Conservation (phyloP, 2,113 vertebrate genomes). For the Oxygymnocypris stewartii region DNA sequence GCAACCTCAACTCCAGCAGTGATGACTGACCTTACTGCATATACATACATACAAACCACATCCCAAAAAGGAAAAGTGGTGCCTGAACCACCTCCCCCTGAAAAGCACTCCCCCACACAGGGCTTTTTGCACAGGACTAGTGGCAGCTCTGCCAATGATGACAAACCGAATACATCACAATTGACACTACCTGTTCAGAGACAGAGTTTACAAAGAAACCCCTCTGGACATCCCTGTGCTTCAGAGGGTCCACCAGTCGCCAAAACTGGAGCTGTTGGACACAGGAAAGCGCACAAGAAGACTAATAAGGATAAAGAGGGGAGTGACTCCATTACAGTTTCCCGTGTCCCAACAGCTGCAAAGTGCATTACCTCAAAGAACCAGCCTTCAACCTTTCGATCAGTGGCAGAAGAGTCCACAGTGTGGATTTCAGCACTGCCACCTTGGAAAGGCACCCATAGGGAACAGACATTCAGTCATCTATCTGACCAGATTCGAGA, state of each 20-base stretch:
- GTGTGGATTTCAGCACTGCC: constrained; percentile 21
- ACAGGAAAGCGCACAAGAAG: constrained; percentile 75
- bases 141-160: constrained; percentile 52
- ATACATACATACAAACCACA: constrained; percentile 25
- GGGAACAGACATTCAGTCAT: constrained; percentile 57
- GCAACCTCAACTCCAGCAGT: constrained; percentile 27
- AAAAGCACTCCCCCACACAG: constrained; percentile 55
- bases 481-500: constrained; percentile 59
- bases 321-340: constrained; percentile 44
- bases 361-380: constrained; percentile 48
- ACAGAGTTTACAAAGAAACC: constrained; percentile 29
- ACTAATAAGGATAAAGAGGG: constrained; percentile 68
- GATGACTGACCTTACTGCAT: not conserved
- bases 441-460: constrained; percentile 52
- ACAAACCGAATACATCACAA: constrained; percentile 57
- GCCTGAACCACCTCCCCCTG: constrained; percentile 32
- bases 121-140: constrained; percentile 59
- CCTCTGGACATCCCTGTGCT: constrained; percentile 19
- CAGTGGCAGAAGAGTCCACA: constrained; percentile 2
- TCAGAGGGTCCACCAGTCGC: not conserved
- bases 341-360: not conserved
- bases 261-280: constrained; percentile 42
- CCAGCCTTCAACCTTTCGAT: not conserved
- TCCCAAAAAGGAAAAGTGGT: constrained; percentile 8
- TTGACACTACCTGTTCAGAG: constrained; percentile 14